A percentile compares a stretch with the other conserved stretches of the same genome.
These are phyloP conservation scores for Mesopsocus fuscifrons DNA, from an alignment of 2,888 invertebrate species.

Conservation along the genomic window DNA sequence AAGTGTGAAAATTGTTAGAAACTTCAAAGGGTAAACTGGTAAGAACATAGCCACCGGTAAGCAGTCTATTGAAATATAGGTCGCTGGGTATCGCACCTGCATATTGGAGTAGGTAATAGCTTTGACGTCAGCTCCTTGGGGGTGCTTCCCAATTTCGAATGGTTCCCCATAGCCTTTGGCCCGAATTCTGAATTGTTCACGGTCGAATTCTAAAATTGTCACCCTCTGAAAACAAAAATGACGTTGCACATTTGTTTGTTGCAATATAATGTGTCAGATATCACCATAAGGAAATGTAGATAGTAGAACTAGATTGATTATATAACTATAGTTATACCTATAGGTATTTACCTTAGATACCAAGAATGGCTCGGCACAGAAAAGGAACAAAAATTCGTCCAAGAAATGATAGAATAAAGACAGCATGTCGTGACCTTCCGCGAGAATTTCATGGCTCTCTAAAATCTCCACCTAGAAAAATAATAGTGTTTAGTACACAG, in stretches of 20 bases:
- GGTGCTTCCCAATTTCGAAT: conserved; percentile 81
- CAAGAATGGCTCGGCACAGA: conserved; percentile 78
- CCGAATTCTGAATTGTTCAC: conserved; percentile 60
- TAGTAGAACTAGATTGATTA: not conserved
- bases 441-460: conserved; percentile 63
- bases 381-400: conserved; percentile 83
- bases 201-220: conserved; percentile 70
- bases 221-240: conserved; percentile 47
- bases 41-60: no score
- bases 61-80: no score
- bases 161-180: conserved; percentile 72
- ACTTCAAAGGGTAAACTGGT: no score
- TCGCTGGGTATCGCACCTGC: conserved; percentile 46
- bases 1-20: no score
- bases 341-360: conserved; percentile 29
- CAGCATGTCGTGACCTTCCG: conserved; percentile 72
- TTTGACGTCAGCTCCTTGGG: conserved; percentile 95
- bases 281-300: conserved; percentile 6
- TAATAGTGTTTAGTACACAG: no score
- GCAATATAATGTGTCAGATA: not conserved
- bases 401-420: conserved; percentile 81
- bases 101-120: conserved; percentile 99
- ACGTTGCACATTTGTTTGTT: not conserved
- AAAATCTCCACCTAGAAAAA: conserved; percentile 54
- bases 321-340: not conserved